These are phyloP conservation scores for Oryzias woworae DNA, from an alignment of 2,113 vertebrate genomes.

Conservation along the genomic window DNA sequence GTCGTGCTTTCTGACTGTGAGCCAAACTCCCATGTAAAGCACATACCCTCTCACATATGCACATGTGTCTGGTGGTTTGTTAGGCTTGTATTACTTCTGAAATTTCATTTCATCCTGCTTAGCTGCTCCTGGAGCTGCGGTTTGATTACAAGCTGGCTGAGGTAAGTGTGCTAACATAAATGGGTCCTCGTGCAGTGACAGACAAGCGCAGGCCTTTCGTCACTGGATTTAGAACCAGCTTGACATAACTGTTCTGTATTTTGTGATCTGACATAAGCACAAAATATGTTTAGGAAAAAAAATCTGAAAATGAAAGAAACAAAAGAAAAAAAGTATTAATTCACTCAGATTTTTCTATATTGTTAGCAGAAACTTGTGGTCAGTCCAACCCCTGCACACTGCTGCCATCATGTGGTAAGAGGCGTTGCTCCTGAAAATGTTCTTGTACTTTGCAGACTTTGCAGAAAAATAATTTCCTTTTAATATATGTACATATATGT, in stretches of 20 bases:
- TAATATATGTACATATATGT: too few species aligned
- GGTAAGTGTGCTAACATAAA: constrained; percentile 12
- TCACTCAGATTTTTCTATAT: too few species aligned
- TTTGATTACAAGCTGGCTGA: constrained; percentile 38
- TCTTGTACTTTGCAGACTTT: too few species aligned
- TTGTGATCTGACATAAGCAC: too few species aligned
- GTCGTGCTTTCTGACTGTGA: constrained; percentile 1
- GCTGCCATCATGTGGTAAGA: constrained; percentile 28
- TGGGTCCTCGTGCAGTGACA: neutral
- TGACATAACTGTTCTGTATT: neutral
- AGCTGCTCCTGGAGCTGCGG: constrained; percentile 29
- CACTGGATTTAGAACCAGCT: neutral
- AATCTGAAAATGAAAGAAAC: neutral
- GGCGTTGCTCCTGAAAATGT: too few species aligned
- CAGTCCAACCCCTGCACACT: constrained; percentile 4
- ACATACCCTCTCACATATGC: neutral
- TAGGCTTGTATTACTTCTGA: constrained; percentile 26
- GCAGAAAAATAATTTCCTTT: too few species aligned
- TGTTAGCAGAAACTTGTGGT: too few species aligned
- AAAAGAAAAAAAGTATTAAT: neutral
- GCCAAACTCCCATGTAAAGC: constrained; percentile 6
- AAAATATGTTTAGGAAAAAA: constrained; percentile 10
- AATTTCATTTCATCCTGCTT: constrained; percentile 24
- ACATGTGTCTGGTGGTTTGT: constrained; percentile 2
- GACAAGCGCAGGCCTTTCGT: neutral